Base-by-base conservation (phyloP, 2,888 invertebrate genomes). In the Taphrorychus bicolor region DNA sequence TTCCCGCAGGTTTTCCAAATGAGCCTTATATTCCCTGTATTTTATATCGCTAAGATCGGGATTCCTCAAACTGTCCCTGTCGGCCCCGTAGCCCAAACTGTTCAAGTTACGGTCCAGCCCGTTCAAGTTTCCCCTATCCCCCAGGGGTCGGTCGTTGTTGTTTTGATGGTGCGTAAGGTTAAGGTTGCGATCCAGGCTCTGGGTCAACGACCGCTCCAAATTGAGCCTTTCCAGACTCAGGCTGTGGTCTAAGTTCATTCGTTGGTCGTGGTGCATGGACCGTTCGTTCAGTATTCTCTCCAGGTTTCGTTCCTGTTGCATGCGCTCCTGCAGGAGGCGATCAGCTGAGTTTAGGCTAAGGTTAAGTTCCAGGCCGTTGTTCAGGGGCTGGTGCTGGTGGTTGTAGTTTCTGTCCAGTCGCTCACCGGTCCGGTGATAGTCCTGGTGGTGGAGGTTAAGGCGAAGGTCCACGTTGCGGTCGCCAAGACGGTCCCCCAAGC, bases 11-110 rank as follows among this genome's bases (percentile, higher is more conserved):
- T 81, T 80, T 74, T 82, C 82, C 78, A 82, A 77, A 72, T 83
- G 82, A 60, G 78, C 73, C 73, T 83, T 83, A 76, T 83, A 83
- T 70, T 83, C 82, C 72, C 82, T 75, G 72, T 80, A 83, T 72
- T 83, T 83, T 66, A 81, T 45, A 52, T 70, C 70, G 67, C 59
- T 58, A 40, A 68, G 65, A 59, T 69, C 66, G 51, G 70, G 64
- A 58, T 64, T 61, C 21, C 70, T 40, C 7, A 65, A 41, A 41
- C 17, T 57, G 45, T 70, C 67, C 22, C 70, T 68, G 41, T 67
- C 70, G n/a, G 56, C 21, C 4, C 56, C 64, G 45, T 72, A 61
- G 2, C 69, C 72, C 16, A 73, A 63, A 66, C 66, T 75, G 69
- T 76, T 76, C 24, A 76, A 64, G 66, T 75, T 76, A 41, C 76